Conservation (phyloP, 2,797 vertebrate species). For the Sebastolobus altivelis region DNA sequence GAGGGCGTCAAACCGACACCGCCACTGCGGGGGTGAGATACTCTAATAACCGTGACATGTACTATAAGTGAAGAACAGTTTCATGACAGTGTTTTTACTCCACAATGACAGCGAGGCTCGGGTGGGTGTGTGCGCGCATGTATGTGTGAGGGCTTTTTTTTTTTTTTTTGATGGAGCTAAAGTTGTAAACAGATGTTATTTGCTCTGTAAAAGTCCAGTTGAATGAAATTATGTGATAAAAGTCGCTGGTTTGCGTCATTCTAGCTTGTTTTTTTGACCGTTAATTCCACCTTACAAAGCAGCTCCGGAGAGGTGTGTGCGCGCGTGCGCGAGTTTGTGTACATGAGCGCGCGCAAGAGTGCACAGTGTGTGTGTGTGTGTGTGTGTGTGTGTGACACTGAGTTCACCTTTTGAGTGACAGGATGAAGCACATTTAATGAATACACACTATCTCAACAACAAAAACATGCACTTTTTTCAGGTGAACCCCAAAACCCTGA, state of each 20-base stretch:
- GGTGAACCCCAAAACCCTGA: background rate
- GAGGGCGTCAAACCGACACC: slow-evolving; percentile 78
- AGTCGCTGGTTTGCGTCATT: slow-evolving; percentile 23
- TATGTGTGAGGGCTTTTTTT: slow-evolving; percentile 21
- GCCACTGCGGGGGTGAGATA: slow-evolving; percentile 82
- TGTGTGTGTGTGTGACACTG: slow-evolving; percentile 31
- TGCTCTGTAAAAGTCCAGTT: background rate
- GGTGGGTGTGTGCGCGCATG: slow-evolving; percentile 75
- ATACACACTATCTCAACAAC: background rate
- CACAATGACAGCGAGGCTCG: slow-evolving; percentile 61
- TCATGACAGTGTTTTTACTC: slow-evolving; percentile 37
- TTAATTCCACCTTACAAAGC: slow-evolving; percentile 58
- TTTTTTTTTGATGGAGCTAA: slow-evolving; percentile 66
- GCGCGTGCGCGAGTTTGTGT: slow-evolving; percentile 50
- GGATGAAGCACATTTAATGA: background rate
- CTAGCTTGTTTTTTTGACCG: slow-evolving; percentile 29
- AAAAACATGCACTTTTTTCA: slow-evolving; percentile 31
- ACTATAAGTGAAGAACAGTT: slow-evolving; percentile 32
- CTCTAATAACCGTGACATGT: slow-evolving; percentile 19
- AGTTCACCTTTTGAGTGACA: slow-evolving; percentile 39
- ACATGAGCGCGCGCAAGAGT: slow-evolving; percentile 23
- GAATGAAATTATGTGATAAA: background rate
- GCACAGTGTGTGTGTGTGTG: background rate
- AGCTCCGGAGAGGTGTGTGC: slow-evolving; percentile 58
- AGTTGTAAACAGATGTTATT: slow-evolving; percentile 64